These are phyloP conservation scores for Cephalopholis sonnerati DNA, from an alignment of 2,113 vertebrate genomes.

Conservation along the genomic window DNA sequence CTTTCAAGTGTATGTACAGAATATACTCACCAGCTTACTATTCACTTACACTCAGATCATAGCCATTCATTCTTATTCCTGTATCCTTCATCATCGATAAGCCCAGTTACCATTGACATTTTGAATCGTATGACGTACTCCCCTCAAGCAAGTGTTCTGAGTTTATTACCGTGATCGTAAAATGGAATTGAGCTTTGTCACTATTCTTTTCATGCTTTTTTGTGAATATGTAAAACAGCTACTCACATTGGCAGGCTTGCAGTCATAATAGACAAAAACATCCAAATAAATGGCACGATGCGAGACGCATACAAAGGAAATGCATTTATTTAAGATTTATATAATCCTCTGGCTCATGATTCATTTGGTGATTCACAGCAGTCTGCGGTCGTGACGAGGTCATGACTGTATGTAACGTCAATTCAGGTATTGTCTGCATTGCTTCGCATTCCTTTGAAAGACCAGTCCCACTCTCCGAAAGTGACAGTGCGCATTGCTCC, in stretches of 20 bases:
- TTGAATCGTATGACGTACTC: not conserved
- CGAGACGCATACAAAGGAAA: not conserved
- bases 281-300: conserved; percentile 10
- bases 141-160: not conserved
- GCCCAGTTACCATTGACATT: not conserved
- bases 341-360: conserved; percentile 36
- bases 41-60: not conserved
- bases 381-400: conserved; percentile 6
- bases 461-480: conserved; percentile 42
- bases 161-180: not conserved
- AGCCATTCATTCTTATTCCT: not conserved
- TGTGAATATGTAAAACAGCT: conserved; percentile 1
- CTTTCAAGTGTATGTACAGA: not conserved
- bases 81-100: not conserved
- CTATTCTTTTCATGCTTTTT: not conserved
- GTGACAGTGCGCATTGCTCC: conserved; percentile 35
- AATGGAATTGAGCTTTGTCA: not conserved
- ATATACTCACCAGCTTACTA: not conserved
- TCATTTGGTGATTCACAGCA: conserved; percentile 43
- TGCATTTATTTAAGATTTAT: conserved; percentile 31
- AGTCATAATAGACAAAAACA: conserved; percentile 24
- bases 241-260: not conserved
- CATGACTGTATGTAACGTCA: conserved; percentile 21
- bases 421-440: conserved; percentile 23
- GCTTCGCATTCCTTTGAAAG: conserved; percentile 36